These are phyloP conservation scores for Pipra filicauda DNA, from an alignment of 2,113 vertebrate species.

Conservation along the genomic window DNA sequence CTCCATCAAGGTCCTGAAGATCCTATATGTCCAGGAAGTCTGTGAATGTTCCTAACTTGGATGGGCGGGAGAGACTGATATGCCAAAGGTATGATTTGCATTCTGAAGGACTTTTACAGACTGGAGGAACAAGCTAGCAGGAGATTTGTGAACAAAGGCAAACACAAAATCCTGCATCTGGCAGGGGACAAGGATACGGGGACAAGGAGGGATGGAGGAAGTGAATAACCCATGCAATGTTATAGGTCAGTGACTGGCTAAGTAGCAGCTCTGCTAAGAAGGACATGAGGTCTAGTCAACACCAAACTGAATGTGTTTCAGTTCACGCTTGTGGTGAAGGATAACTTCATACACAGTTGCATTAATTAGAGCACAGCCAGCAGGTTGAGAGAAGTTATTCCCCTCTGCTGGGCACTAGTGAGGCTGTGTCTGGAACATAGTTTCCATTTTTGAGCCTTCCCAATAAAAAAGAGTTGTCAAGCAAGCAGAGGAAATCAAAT, in stretches of 20 bases:
- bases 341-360: background rate
- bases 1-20: background rate
- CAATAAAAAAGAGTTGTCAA: background rate
- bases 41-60: background rate
- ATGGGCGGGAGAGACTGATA: background rate
- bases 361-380: background rate
- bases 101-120: background rate
- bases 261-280: background rate
- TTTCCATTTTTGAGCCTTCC: background rate
- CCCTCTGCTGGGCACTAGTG: background rate
- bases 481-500: background rate
- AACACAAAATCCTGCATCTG: background rate
- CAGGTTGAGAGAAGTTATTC: background rate
- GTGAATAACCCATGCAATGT: accelerated
- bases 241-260: background rate
- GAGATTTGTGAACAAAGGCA: background rate
- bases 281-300: background rate
- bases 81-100: background rate
- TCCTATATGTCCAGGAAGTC: background rate
- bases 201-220: background rate
- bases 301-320: background rate
- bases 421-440: background rate
- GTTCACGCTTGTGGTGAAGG: background rate
- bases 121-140: background rate
- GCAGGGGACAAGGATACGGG: background rate